Evolutionary conservation across 1,140 invertebrate species (phyloP), one percentile per base, ranked within the genome.

Genomic region (Philotrypesis tridentata): DNA sequence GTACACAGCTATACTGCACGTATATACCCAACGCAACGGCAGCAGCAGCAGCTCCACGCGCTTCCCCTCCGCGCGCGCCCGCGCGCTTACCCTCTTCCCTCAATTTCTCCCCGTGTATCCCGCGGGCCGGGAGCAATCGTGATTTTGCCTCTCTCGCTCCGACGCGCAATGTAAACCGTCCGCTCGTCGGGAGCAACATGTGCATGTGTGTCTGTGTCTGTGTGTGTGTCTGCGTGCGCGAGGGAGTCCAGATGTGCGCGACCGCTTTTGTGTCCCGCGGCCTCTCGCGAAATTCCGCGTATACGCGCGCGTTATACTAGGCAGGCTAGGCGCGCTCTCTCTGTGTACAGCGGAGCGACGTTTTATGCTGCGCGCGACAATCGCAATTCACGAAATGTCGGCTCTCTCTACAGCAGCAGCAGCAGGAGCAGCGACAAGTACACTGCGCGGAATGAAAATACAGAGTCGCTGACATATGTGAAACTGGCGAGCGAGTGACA

Each of bases 211-310:
- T 37, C 3, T 37, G 33, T 37, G 33, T 5, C 4, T 37, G 33
- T 37, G 33, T 37, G 33, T 37, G 79, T 68, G 9, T 37, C 33
- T 37, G 84, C 83, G 84, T 85, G 86, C 83, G 87, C 89, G 89
- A 87, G 90, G 90, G 86, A 87, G 80, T 81, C 88, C 90, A 90
- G 87, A 90, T 90, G 89, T 87, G 87, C 88, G 88, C 87, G 87
- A 86, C 85, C 85, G 85, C 85, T 87, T 74, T 88, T 85, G 87
- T 90, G 84, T 89, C 88, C 89, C 85, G 89, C 88, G 90, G 89
- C 89, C 87, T 86, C 87, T 86, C 85, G 72, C 48, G 84, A 89
- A 90, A 90, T 90, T 90, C 85, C 85, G 84, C 87, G 82, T 55
- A 29, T 74, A 74, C 82, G 79, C 72, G 65, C 48, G 73, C 61